Conservation (phyloP, 1,140 invertebrate species). For the Zaprionus davidi region DNA sequence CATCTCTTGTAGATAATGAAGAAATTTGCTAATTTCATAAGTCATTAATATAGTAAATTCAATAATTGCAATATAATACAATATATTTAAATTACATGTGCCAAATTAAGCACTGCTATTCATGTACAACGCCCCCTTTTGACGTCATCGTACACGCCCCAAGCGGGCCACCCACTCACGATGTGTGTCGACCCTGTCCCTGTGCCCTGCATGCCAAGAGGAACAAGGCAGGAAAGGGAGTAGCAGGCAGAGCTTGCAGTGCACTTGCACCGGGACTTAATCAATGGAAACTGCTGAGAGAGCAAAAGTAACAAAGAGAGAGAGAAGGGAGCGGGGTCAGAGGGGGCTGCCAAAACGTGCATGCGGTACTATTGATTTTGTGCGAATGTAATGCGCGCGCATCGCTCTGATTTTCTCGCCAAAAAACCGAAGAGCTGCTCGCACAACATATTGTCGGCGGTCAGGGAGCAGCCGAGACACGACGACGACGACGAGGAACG, state of each 20-base stretch:
- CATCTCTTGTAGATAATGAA: too few species aligned
- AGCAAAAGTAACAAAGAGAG: slow-evolving; percentile 2
- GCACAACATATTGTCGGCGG: slow-evolving; percentile 69
- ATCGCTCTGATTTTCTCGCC: slow-evolving; percentile 61
- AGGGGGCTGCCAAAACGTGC: slow-evolving; percentile 38
- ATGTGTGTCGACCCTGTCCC: slow-evolving; percentile 13
- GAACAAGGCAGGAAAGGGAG: neutral
- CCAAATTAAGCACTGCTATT: neutral
- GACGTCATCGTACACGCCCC: slow-evolving; percentile 33
- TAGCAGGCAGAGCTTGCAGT: neutral
- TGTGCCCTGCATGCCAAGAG: slow-evolving; percentile 24
- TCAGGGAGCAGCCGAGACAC: slow-evolving; percentile 56
- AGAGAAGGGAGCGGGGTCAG: slow-evolving; percentile 1
- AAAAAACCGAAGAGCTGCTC: slow-evolving; percentile 52
- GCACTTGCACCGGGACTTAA: slow-evolving; percentile 41
- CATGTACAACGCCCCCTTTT: neutral
- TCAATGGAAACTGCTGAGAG: slow-evolving; percentile 26
- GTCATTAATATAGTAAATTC: too few species aligned
- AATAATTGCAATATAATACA: too few species aligned
- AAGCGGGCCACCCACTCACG: neutral
- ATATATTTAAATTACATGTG: too few species aligned
- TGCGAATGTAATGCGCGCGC: slow-evolving; percentile 73
- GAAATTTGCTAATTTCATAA: too few species aligned
- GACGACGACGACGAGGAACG: slow-evolving; percentile 33
- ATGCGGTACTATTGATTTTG: slow-evolving; percentile 78